Percentiles rank a stretch among this genome's conserved stretches.
These are phyloP conservation scores for Drosophila lowei DNA, from an alignment of 1,140 invertebrate species.

Conservation along the genomic window DNA sequence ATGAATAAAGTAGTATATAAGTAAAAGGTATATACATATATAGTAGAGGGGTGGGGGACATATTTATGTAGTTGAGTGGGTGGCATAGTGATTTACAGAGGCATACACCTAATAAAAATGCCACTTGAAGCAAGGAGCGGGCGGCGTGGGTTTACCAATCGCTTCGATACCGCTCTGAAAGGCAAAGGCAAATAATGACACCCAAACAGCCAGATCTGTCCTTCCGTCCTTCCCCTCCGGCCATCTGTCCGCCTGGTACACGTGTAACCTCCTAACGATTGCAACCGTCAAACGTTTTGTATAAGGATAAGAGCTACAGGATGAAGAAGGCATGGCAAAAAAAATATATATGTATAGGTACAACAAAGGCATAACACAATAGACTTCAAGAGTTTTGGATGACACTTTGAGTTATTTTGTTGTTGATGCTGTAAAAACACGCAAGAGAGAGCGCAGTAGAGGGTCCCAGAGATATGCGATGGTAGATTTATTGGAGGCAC, in stretches of 20 bases:
- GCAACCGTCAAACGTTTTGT: constrained; percentile 72
- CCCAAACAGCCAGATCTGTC: constrained; percentile 15
- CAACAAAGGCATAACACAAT: constrained; percentile 71
- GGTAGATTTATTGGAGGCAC: constrained; percentile 66
- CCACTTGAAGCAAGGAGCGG: constrained; percentile 40
- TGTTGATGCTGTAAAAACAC: constrained; percentile 74
- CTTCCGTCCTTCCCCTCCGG: constrained; percentile 20
- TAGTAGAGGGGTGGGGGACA: background rate
- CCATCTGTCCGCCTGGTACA: constrained; percentile 37
- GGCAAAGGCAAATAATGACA: constrained; percentile 35
- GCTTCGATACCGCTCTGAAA: constrained; percentile 17
- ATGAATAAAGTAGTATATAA: constrained; percentile 66
- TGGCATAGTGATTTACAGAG: constrained; percentile 67
- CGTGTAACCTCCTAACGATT: constrained; percentile 63
- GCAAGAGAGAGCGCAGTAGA: constrained; percentile 18
- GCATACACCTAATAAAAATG: constrained; percentile 50
- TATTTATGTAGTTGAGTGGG: constrained; percentile 29
- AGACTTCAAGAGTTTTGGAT: constrained; percentile 78
- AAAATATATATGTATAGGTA: constrained; percentile 2
- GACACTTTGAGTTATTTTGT: constrained; percentile 80
- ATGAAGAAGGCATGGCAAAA: constrained; percentile 10
- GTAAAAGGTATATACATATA: constrained; percentile 4
- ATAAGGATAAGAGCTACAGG: constrained; percentile 46
- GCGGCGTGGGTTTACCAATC: constrained; percentile 33
- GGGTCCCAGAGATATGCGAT: constrained; percentile 64